phyloP scores from a whole-genome alignment of 1,140 invertebrate genomes.

The Euwallacea similis region DNA sequence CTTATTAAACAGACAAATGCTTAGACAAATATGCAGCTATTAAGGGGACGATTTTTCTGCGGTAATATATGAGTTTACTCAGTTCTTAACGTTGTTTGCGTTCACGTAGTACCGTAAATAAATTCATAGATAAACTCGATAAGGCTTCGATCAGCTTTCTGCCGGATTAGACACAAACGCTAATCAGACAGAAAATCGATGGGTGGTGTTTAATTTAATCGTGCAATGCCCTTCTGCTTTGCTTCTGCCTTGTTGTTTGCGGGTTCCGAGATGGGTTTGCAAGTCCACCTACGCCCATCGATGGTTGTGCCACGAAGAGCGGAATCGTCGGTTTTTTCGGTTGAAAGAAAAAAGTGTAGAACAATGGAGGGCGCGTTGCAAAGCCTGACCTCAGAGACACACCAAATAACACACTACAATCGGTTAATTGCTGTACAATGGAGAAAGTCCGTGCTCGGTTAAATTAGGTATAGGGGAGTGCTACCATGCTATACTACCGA shows the following conservation, averaged over 20 bases:
- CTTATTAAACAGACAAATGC: no score
- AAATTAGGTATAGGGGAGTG: conserved; percentile 25
- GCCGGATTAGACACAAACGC: not conserved
- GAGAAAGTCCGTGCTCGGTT: conserved; percentile 34
- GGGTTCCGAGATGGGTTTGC: no score
- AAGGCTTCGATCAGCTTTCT: conserved; percentile 10
- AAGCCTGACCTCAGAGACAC: conserved; percentile 27
- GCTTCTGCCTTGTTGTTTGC: no score
- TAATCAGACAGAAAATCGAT: conserved; percentile 6
- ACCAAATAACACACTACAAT: conserved; percentile 29
- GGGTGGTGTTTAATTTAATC: conserved; percentile 11
- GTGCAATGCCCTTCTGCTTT: conserved; percentile 4
- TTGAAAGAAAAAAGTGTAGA: conserved; percentile 16
- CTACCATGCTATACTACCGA: conserved; percentile 2
- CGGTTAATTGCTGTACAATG: conserved; percentile 38
- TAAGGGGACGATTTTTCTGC: not conserved
- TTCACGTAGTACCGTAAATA: conserved; percentile 8
- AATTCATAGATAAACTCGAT: conserved; percentile 10
- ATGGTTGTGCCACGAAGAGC: not conserved
- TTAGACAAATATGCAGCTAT: not conserved
- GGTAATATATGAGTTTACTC: conserved; percentile 10
- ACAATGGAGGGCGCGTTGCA: conserved; percentile 34
- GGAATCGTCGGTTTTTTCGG: not conserved
- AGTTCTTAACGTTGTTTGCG: conserved; percentile 9
- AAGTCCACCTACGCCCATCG: not conserved